These are phyloP conservation scores for Desmodus rotundus DNA, from an alignment of 2,113 vertebrate species.

Conservation along the genomic window DNA sequence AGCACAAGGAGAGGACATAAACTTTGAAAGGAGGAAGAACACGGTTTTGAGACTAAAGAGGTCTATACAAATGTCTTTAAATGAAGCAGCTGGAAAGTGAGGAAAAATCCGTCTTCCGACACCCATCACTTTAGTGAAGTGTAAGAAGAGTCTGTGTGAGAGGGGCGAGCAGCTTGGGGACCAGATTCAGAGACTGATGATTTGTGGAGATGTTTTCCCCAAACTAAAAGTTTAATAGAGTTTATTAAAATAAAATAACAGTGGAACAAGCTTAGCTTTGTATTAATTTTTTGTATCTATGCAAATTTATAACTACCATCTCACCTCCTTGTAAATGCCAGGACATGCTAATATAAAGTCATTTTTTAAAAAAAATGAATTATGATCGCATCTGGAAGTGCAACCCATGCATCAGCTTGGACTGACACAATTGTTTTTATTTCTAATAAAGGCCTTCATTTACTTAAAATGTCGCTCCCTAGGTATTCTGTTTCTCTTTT, in stretches of 20 bases:
- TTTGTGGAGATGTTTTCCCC: neutral
- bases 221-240: constrained; percentile 53
- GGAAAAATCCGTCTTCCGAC: neutral
- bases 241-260: constrained; percentile 51
- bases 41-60: neutral
- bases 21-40: neutral
- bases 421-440: constrained; percentile 69
- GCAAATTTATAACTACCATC: constrained; percentile 38
- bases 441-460: constrained; percentile 71
- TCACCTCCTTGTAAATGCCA: constrained; percentile 64
- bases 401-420: constrained; percentile 41
- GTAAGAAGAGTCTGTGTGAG: neutral
- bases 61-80: neutral
- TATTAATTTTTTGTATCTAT: constrained; percentile 64
- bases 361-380: constrained; percentile 62
- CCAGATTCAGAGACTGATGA: neutral
- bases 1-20: neutral
- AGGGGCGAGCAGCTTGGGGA: neutral
- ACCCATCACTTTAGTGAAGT: neutral
- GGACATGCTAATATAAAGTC: constrained; percentile 40
- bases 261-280: constrained; percentile 20
- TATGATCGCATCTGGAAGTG: constrained; percentile 53
- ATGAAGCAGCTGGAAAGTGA: neutral
- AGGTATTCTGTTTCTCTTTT: constrained; percentile 57
- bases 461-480: constrained; percentile 65